Evolutionary conservation across 2,888 invertebrate genomes (phyloP).

Genomic region (Leptinotarsa haldemani): DNA sequence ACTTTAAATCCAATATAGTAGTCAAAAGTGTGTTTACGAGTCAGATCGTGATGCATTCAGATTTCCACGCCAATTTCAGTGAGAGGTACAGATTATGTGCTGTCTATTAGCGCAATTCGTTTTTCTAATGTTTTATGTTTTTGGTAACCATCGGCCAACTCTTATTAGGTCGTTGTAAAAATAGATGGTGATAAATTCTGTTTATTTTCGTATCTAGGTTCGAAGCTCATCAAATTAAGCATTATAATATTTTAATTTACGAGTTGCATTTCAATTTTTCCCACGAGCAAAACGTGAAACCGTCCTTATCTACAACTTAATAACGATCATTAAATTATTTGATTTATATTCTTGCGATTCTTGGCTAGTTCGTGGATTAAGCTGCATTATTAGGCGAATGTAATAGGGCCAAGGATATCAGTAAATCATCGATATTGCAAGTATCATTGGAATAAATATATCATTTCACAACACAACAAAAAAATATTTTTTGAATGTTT

Average conservation of each 20-base stretch:
- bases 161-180: slow-evolving; percentile 24
- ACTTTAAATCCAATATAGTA: too few relatives aligned
- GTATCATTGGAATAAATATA: not conserved
- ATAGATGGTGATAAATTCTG: slow-evolving; percentile 23
- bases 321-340: slow-evolving; percentile 12
- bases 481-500: too few relatives aligned
- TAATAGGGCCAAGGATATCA: slow-evolving; percentile 22
- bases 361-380: not conserved
- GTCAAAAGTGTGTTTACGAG: too few relatives aligned
- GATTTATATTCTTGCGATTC: slow-evolving; percentile 19
- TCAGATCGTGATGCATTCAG: not conserved
- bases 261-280: not conserved
- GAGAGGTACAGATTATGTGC: not conserved
- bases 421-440: not conserved
- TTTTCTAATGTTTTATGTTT: slow-evolving; percentile 7
- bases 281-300: not conserved
- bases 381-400: not conserved
- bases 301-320: not conserved
- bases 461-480: too few relatives aligned
- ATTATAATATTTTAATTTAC: slow-evolving; percentile 6
- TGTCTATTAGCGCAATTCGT: not conserved
- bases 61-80: not conserved
- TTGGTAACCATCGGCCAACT: not conserved
- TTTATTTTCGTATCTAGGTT: slow-evolving; percentile 20
- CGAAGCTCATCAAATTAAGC: not conserved